Evolutionary conservation across 2,888 invertebrate genomes (phyloP).

Genomic region (Lithophane semibrunnea): DNA sequence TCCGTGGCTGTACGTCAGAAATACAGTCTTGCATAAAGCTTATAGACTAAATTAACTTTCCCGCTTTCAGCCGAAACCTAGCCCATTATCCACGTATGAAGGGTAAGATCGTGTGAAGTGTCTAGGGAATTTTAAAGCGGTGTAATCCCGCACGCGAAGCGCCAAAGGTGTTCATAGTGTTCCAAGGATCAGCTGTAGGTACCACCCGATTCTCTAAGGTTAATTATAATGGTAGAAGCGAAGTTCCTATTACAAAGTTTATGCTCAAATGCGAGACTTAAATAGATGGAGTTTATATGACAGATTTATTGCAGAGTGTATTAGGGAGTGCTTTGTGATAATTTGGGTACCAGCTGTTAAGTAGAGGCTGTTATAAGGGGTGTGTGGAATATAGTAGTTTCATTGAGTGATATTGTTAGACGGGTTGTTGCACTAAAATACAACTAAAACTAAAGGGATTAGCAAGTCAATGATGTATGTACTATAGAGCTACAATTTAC

Average conservation of each 20-base stretch:
- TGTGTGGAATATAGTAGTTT: constrained; percentile 20
- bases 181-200: constrained; percentile 43
- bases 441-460: neutral
- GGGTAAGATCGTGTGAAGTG: constrained; percentile 69
- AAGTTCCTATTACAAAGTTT: constrained; percentile 36
- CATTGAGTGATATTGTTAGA: constrained; percentile 23
- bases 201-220: constrained; percentile 33
- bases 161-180: constrained; percentile 48
- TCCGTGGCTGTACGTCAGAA: neutral
- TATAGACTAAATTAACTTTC: neutral
- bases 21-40: neutral
- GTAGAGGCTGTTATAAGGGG: constrained; percentile 7
- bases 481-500: too few relatives aligned
- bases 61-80: constrained; percentile 45
- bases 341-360: constrained; percentile 32
- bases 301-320: constrained; percentile 38
- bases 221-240: constrained; percentile 49
- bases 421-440: neutral
- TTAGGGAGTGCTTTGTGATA: constrained; percentile 41
- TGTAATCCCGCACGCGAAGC: constrained; percentile 65
- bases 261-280: constrained; percentile 34
- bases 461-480: neutral
- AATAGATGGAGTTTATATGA: constrained; percentile 42
- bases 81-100: constrained; percentile 55
- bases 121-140: constrained; percentile 75